Conservation (phyloP, 2,888 invertebrate genomes). For the Epinotia demarniana region DNA sequence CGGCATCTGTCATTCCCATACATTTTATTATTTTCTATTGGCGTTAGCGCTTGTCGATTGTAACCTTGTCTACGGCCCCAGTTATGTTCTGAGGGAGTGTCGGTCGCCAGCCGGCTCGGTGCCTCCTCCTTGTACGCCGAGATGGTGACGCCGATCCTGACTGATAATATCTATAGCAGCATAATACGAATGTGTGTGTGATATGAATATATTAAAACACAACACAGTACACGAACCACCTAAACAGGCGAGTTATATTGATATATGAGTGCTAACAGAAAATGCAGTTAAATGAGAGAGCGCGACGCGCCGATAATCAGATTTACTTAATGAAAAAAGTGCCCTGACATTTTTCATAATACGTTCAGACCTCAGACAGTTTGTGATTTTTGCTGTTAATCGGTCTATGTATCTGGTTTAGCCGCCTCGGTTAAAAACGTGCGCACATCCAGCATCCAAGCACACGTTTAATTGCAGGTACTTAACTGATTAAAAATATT, state of each 20-base stretch:
- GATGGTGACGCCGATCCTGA: neutral
- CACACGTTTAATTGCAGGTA: neutral
- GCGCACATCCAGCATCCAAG: neutral
- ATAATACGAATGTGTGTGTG: neutral
- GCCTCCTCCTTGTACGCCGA: neutral
- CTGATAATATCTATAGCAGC: neutral
- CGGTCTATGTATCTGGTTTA: neutral
- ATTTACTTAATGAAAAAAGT: neutral
- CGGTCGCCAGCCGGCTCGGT: neutral
- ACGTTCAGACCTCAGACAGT: neutral
- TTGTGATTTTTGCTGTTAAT: neutral
- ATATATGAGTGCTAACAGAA: neutral
- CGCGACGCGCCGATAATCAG: neutral
- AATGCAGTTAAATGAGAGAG: neutral
- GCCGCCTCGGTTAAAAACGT: neutral
- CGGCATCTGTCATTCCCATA: too few relatives aligned
- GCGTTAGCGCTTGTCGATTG: too few relatives aligned
- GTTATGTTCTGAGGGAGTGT: neutral
- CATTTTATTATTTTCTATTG: too few relatives aligned
- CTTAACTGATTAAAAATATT: neutral
- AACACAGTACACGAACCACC: neutral
- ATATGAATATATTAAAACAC: neutral
- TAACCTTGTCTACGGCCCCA: too few relatives aligned
- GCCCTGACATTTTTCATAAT: neutral
- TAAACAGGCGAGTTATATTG: neutral